Conservation (phyloP, 2,113 vertebrate species). For the Nothobranchius furzeri region DNA sequence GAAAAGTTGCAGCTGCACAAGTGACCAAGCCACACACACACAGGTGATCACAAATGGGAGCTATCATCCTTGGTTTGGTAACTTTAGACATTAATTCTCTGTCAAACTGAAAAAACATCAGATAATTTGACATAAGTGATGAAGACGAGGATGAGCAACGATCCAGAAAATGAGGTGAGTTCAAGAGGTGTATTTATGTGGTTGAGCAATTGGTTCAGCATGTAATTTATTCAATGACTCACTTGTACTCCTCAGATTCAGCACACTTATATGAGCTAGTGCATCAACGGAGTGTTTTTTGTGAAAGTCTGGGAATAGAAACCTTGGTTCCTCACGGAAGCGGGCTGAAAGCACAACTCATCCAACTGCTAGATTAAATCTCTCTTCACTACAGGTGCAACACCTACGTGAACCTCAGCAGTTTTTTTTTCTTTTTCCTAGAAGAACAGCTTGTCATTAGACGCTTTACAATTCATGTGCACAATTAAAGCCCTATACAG, state of each 20-base stretch:
- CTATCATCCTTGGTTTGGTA: constrained; percentile 19
- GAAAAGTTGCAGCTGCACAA: constrained; percentile 39
- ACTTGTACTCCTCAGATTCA: constrained; percentile 41
- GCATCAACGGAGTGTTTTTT: constrained; percentile 25
- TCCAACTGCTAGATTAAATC: constrained; percentile 13
- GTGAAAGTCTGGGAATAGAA: constrained; percentile 27
- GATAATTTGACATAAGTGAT: constrained; percentile 27
- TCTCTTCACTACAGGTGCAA: constrained; percentile 32
- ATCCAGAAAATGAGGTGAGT: constrained; percentile 40
- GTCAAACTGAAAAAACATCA: constrained; percentile 42
- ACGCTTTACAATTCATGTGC: not conserved
- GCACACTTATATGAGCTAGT: constrained; percentile 35
- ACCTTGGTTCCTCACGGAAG: constrained; percentile 12
- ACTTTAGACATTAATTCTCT: constrained; percentile 26
- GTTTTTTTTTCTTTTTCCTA: not conserved
- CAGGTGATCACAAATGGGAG: constrained; percentile 14
- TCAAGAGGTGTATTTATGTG: constrained; percentile 36
- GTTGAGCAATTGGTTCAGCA: constrained; percentile 37
- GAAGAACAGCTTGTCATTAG: constrained; percentile 7
- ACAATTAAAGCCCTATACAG: constrained; percentile 3
- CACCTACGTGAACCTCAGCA: constrained; percentile 10
- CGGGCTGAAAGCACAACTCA: constrained; percentile 9
- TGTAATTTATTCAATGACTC: constrained; percentile 60
- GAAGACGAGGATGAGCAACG: constrained; percentile 32
- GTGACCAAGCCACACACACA: constrained; percentile 30